Conservation (phyloP, 2,797 vertebrate genomes). For the Platalea minor region DNA sequence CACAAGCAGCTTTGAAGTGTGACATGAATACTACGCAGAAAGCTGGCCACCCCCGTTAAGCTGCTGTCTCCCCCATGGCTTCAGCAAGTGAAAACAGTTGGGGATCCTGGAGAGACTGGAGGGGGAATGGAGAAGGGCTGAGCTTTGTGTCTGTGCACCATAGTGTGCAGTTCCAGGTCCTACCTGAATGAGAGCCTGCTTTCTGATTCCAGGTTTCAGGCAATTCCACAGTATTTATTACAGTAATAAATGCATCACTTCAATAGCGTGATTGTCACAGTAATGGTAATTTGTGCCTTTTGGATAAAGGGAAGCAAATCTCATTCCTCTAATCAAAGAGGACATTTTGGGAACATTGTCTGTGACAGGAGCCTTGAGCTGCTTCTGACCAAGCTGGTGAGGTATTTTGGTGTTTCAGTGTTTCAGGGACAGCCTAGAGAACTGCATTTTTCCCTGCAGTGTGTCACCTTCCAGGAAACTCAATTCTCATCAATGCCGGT, state of each 20-base stretch:
- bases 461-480: background rate
- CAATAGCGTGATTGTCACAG: no score
- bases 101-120: background rate
- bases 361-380: background rate
- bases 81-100: background rate
- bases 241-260: background rate
- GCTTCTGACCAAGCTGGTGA: background rate
- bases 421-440: background rate
- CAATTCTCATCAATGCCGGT: background rate
- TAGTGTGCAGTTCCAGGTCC: background rate
- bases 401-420: background rate
- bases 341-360: background rate
- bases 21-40: rapidly evolving
- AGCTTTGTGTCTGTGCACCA: background rate
- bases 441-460: background rate
- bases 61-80: background rate
- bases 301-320: background rate
- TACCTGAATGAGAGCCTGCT: background rate
- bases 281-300: background rate
- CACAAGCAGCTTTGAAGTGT: background rate
- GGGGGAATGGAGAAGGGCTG: background rate
- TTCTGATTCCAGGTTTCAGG: background rate
- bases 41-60: rapidly evolving
- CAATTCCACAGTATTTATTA: background rate
- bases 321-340: background rate